phyloP scores from a whole-genome alignment of 1,140 invertebrate genomes.

The Anastatus disparis region DNA sequence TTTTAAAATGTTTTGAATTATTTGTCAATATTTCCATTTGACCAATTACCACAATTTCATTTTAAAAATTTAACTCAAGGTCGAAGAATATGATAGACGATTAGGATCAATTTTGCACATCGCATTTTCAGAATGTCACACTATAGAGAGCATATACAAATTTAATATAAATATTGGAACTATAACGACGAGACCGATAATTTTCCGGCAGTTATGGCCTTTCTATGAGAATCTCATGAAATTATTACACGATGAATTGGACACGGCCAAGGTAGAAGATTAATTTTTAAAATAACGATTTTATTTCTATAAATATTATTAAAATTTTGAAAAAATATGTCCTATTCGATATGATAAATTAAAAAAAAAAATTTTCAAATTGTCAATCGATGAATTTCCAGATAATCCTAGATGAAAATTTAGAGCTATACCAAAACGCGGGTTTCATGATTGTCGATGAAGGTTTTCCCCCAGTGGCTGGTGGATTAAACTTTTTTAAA shows the following conservation, averaged over 20 bases:
- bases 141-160: slow-evolving; percentile 74
- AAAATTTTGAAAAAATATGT: no score
- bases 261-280: slow-evolving; percentile 68
- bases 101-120: slow-evolving; percentile 80
- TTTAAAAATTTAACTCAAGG: slow-evolving; percentile 42
- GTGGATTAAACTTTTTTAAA: slow-evolving; percentile 76
- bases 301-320: no score
- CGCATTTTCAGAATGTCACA: slow-evolving; percentile 81
- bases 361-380: no score
- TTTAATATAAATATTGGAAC: slow-evolving; percentile 80
- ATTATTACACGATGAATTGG: slow-evolving; percentile 75
- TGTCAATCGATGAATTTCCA: no score
- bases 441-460: slow-evolving; percentile 70
- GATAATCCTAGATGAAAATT: slow-evolving; percentile 53
- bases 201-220: slow-evolving; percentile 73
- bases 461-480: slow-evolving; percentile 78
- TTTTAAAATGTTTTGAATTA: no score
- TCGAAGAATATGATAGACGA: slow-evolving; percentile 78
- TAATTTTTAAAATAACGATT: no score
- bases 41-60: no score
- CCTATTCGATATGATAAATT: no score
- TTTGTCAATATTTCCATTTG: no score
- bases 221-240: slow-evolving; percentile 70
- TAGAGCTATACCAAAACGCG: slow-evolving; percentile 62
- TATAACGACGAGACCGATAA: slow-evolving; percentile 77